Evolutionary conservation across 2,113 vertebrate genomes (phyloP).

Genomic region (Ellobius talpinus): DNA sequence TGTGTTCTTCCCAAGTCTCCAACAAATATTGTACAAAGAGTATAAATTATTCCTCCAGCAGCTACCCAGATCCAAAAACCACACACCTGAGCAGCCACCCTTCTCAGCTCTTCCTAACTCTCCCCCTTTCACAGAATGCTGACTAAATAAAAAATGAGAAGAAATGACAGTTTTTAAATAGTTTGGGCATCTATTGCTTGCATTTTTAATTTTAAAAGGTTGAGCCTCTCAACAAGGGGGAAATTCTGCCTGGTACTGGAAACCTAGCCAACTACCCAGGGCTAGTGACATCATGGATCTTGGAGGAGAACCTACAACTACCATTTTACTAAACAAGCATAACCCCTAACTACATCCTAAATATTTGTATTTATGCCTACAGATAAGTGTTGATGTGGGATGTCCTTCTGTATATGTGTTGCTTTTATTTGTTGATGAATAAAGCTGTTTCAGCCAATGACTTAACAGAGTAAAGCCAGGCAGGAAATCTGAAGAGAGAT

Average conservation of each 20-base stretch:
- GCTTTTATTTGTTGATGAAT: too few species aligned
- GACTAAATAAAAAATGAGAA: background rate
- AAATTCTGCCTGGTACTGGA: background rate
- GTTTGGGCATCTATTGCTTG: conserved; percentile 1
- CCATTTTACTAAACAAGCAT: background rate
- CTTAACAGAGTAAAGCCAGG: too few species aligned
- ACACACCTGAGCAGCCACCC: background rate
- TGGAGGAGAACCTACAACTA: background rate
- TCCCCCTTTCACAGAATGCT: background rate
- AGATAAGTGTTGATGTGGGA: background rate
- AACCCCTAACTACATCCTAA: background rate
- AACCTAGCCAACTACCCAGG: background rate
- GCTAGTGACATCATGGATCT: background rate
- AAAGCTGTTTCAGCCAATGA: too few species aligned
- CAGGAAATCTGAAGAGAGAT: too few species aligned
- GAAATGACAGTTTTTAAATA: background rate
- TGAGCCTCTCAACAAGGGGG: background rate
- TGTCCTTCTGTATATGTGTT: too few species aligned
- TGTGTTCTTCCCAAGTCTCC: background rate
- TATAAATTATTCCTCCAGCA: background rate
- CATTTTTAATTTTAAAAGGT: background rate
- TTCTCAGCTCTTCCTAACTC: background rate
- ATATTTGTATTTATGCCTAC: background rate
- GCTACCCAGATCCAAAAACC: background rate
- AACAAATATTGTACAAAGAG: background rate